Percentiles rank a stretch among this genome's conserved stretches.
Conservation (phyloP, 2,797 vertebrate genomes). For the Bradypodion pumilum region DNA sequence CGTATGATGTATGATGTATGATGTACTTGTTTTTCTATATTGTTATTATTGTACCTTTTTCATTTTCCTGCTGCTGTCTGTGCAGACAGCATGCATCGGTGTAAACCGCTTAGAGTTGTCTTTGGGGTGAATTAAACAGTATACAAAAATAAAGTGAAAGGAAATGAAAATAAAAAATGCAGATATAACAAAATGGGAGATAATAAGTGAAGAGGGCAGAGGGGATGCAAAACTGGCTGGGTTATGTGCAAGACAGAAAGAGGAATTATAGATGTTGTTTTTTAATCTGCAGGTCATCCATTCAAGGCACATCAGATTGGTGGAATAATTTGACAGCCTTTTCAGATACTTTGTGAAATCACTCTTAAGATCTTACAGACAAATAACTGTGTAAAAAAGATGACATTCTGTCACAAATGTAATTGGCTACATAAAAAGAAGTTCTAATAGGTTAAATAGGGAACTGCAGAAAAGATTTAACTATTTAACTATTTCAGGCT, state of each 20-base stretch:
- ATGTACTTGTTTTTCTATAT: no score
- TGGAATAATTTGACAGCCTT: constrained; percentile 13
- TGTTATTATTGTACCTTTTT: no score
- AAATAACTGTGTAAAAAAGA: constrained; percentile 19
- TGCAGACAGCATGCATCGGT: no score
- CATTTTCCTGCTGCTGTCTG: no score
- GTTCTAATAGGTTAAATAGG: constrained; percentile 13
- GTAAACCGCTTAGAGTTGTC: no score
- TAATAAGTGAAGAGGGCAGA: neutral
- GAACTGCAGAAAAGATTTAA: neutral
- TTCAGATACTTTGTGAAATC: constrained; percentile 17
- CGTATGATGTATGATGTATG: no score
- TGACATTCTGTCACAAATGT: constrained; percentile 11
- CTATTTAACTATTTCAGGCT: neutral
- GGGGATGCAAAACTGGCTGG: constrained; percentile 2
- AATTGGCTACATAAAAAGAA: neutral
- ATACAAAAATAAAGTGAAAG: no score
- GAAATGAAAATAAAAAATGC: no score
- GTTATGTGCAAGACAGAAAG: neutral
- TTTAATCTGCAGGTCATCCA: constrained; percentile 3
- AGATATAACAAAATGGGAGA: neutral
- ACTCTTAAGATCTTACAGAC: neutral
- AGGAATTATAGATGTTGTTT: constrained; percentile 5
- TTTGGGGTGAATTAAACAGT: no score
- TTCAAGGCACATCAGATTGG: constrained; percentile 16